Conservation (phyloP, 2,888 invertebrate species). For the Chesias legatella region DNA sequence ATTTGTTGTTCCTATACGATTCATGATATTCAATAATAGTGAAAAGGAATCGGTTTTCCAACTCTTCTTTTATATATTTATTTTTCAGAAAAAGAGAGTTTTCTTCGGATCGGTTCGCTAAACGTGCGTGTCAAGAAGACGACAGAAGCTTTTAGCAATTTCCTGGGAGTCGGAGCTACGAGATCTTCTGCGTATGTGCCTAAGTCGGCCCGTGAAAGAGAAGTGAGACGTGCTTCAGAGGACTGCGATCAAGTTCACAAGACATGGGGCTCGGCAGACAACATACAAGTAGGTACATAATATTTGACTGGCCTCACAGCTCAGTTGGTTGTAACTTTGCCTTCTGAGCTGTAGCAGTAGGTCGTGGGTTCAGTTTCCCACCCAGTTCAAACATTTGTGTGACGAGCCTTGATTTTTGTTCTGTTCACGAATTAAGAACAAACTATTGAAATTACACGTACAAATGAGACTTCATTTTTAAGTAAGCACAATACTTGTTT, state of each 20-base stretch:
- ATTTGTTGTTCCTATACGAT: too few relatives aligned
- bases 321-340: too few relatives aligned
- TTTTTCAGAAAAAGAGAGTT: constrained; percentile 91
- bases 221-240: constrained; percentile 56
- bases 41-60: too few relatives aligned
- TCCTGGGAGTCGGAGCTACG: constrained; percentile 88
- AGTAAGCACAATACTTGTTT: background rate
- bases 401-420: too few relatives aligned
- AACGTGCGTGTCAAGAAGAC: constrained; percentile 96
- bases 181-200: constrained; percentile 72
- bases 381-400: too few relatives aligned
- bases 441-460: too few relatives aligned
- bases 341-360: too few relatives aligned
- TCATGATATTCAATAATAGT: too few relatives aligned
- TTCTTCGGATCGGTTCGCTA: constrained; percentile 94
- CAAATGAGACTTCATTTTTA: background rate
- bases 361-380: too few relatives aligned
- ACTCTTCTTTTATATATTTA: too few relatives aligned
- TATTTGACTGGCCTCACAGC: too few relatives aligned
- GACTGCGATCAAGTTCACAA: constrained; percentile 87
- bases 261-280: constrained; percentile 94
- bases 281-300: constrained; percentile 86
- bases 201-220: constrained; percentile 53
- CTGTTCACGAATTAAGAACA: too few relatives aligned
- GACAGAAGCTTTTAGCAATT: constrained; percentile 94